Evolutionary conservation across 2,797 vertebrate genomes (phyloP), one percentile per base, ranked within the genome.

Genomic region (Poecilia gillii): DNA sequence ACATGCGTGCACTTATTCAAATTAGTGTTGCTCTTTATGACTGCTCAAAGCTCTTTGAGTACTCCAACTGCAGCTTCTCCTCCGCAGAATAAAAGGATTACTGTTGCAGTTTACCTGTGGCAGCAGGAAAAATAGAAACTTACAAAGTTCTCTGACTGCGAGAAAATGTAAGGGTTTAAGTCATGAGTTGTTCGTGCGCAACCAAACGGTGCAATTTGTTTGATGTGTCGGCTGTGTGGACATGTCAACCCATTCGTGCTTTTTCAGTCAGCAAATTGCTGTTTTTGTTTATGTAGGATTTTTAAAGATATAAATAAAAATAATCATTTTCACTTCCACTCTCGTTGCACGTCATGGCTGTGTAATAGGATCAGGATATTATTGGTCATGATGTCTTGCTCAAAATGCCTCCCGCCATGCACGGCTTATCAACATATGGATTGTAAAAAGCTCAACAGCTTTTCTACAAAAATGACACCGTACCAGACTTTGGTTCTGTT

Each of bases 151-250:
- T 74, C 74, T 83, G 33, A 85, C 16, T 14, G 31, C 2, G 23
- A 3, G 3, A 76, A 71, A 79, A 84, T 87, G 25, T 81, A 53
- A 53, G 82, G 82, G 76, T 64, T 70, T 74, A 45, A 82, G 82
- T 85, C 77, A 70, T 13, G 33, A 77, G 86, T 90, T 83, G 80
- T 82, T 88, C 91, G 78, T 14, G 1, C 64, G 31, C 80, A 74
- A 85, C 83, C 18, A 59, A 72, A 86, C 78, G 68, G 79, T 84
- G 82, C 87, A 85, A 85, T 31, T 14, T 31, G 13, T 31, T 59
- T 59, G 28, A 59, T 16, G 5, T 16, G 57, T 59, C 5, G 13
- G 57, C 28, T 31, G 28, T 59, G n/a, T 59, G 57, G 6, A 59
- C 13, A 59, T 31, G 12, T 28, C n/a, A 51, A 59, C n/a, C 28